phyloP scores from a whole-genome alignment of 2,113 vertebrate species.

The Oryzias celebensis region DNA sequence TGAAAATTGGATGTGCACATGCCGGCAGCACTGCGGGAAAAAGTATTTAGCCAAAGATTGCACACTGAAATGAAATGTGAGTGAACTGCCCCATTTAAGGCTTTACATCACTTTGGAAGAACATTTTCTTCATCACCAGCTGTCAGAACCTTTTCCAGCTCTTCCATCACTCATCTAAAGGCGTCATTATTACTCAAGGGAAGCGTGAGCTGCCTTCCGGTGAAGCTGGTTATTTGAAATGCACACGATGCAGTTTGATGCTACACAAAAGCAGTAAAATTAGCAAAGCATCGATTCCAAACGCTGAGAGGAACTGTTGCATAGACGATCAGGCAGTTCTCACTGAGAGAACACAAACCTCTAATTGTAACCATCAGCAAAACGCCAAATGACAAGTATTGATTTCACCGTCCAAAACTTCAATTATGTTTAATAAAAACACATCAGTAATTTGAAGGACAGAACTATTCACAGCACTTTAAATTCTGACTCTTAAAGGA shows the following conservation, averaged over 20 bases:
- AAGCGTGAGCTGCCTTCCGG: conserved; percentile 1
- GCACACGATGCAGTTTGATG: conserved; percentile 23
- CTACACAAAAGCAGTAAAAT: conserved; percentile 20
- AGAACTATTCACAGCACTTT: conserved; percentile 6
- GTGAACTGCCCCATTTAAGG: neutral
- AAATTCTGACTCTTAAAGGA: neutral
- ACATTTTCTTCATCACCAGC: neutral
- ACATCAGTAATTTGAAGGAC: conserved; percentile 10
- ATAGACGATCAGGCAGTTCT: conserved; percentile 62
- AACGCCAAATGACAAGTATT: conserved; percentile 7
- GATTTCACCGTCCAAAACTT: conserved; percentile 22
- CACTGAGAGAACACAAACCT: conserved; percentile 24
- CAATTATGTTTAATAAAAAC: conserved; percentile 24
- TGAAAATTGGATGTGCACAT: too few relatives aligned
- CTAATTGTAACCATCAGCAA: conserved; percentile 25
- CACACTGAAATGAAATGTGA: neutral
- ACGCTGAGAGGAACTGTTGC: conserved; percentile 52
- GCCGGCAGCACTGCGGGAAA: too few relatives aligned
- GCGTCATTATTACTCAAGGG: neutral
- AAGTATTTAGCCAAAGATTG: neutral
- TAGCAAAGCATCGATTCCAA: conserved; percentile 31
- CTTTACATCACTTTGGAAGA: conserved; percentile 29
- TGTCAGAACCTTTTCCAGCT: conserved; percentile 22
- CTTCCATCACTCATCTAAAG: conserved; percentile 4
- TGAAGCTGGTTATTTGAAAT: conserved; percentile 7